phyloP scores from a whole-genome alignment of 2,888 invertebrate genomes.

The Mayetiola destructor region DNA sequence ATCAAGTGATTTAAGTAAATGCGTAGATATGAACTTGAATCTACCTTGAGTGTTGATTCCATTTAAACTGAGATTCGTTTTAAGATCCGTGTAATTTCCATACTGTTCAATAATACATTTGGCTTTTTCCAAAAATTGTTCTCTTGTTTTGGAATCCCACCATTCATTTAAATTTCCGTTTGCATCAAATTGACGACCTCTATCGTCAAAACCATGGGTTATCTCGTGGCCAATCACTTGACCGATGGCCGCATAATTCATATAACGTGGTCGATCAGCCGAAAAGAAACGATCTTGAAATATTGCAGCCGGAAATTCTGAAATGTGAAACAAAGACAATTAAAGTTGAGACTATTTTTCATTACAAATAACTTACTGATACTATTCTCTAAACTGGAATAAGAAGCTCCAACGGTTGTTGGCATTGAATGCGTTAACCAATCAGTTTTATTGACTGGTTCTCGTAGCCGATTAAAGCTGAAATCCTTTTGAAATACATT shows the following conservation, averaged over 20 bases:
- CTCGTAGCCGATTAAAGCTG: constrained; percentile 36
- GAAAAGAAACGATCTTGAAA: constrained; percentile 85
- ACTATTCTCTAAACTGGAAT: constrained; percentile 39
- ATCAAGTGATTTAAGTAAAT: no score
- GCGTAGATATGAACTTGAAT: no score
- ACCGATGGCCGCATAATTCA: constrained; percentile 86
- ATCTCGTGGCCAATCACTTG: constrained; percentile 88
- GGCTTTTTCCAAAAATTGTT: constrained; percentile 67
- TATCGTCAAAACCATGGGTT: constrained; percentile 79
- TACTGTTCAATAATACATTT: constrained; percentile 89
- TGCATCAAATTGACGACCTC: constrained; percentile 84
- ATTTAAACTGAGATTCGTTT: constrained; percentile 68
- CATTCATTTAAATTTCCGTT: constrained; percentile 83
- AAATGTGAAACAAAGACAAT: no score
- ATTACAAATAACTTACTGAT: constrained; percentile 35
- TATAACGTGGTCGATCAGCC: constrained; percentile 73
- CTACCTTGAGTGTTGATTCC: constrained; percentile 85
- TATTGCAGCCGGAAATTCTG: constrained; percentile 89
- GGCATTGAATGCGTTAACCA: constrained; percentile 39
- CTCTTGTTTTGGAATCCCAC: constrained; percentile 78
- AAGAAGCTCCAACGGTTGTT: constrained; percentile 41
- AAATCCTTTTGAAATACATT: constrained; percentile 35
- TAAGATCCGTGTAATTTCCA: constrained; percentile 71
- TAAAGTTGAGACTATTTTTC: no score
- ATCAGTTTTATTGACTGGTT: constrained; percentile 39